phyloP scores from a whole-genome alignment of 2,797 vertebrate species.

The Melanotaenia boesemani region DNA sequence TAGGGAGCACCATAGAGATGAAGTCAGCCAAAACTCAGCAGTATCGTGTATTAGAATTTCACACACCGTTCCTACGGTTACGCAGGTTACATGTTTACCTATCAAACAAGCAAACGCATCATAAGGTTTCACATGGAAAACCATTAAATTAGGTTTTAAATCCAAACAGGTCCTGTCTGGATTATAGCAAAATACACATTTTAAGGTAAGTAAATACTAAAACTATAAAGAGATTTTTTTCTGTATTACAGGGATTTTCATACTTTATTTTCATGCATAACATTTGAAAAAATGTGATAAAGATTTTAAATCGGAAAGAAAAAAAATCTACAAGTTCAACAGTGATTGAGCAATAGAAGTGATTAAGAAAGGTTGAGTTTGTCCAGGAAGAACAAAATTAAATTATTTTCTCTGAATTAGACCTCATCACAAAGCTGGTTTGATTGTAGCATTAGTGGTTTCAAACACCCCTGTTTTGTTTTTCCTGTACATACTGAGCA shows the following conservation, averaged over 20 bases:
- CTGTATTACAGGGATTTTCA: no score
- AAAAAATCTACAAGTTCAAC: background rate
- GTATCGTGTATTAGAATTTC: no score
- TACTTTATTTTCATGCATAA: no score
- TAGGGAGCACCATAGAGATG: no score
- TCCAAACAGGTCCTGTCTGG: background rate
- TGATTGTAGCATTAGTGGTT: background rate
- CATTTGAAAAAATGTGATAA: no score
- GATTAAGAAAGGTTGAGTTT: background rate
- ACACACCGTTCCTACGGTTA: no score
- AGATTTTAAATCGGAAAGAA: no score
- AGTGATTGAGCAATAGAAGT: background rate
- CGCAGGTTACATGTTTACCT: background rate
- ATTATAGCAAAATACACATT: background rate
- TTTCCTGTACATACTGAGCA: background rate
- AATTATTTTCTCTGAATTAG: background rate
- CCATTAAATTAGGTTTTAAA: background rate
- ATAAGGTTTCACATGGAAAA: background rate
- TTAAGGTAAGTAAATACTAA: background rate
- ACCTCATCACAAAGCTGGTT: background rate
- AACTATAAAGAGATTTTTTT: no score
- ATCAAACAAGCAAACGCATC: background rate
- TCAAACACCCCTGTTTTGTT: background rate
- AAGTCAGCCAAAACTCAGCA: no score
- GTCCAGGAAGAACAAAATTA: background rate